Base-by-base conservation (phyloP, 2,888 invertebrate genomes). In the Pedicia rivosa region DNA sequence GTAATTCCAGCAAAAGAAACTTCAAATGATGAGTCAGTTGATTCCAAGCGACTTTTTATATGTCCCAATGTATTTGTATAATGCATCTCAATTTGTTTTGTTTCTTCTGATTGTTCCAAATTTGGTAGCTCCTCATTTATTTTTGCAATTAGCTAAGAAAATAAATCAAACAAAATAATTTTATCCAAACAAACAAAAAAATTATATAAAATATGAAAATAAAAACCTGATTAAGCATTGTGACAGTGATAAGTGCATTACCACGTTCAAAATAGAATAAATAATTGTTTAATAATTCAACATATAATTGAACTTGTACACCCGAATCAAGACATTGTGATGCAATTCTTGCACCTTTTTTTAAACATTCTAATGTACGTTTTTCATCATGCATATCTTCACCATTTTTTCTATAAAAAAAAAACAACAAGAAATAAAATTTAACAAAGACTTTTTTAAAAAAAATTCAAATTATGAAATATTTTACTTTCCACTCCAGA, bases 271-370 rank as follows among this genome's bases (percentile, higher is more conserved):
- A 78, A 59, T 94, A 90, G 58, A 88, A 83, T 36, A 94, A 75
- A 62, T 95, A 92, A 46, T 91, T 77, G 54, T 94, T 92, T 36
- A 99, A 66, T 43, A 98, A 70, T 57, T 97, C 97, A 4, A 92
- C 88, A 54, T 91, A 82, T 27, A 99, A 68, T 56, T 97, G 95
- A 15, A 92, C 88, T 65, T 97, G 95, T 5, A 95, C 92, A 3
- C 86, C 82, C 13, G 78, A 77, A 64, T 99, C 98, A 86, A 99
- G 88, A 53, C 97, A 97, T 53, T 98, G 95, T 47, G 86, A 87
- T 1, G 94, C 91, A 40, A 97, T 94, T 38, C 91, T 75, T 4
- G 88, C 79, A 8, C 90, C 90, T 59, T 94, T 95, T 63, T 92
- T 92, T 46, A 98, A 65, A 56, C 95, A 97, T 54, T 97, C 97